These are phyloP conservation scores for Pholis gunnellus DNA, from an alignment of 2,113 vertebrate genomes.

Conservation along the genomic window DNA sequence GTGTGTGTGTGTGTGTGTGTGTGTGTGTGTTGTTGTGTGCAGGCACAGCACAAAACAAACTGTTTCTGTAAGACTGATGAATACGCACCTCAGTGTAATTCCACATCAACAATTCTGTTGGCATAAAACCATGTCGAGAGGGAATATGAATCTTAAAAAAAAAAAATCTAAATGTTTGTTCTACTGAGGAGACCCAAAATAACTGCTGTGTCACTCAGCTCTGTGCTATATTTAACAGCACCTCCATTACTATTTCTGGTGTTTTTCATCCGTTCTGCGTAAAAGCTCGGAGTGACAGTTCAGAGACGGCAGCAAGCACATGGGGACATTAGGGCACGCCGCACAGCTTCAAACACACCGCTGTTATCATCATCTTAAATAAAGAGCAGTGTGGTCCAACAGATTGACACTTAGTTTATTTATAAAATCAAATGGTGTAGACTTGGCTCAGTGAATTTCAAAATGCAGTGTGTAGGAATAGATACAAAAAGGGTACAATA, in stretches of 20 bases:
- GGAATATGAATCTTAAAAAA: not conserved
- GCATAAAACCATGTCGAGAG: not conserved
- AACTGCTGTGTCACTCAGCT: constrained; percentile 35
- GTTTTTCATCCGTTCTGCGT: constrained; percentile 32
- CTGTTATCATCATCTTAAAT: constrained; percentile 1
- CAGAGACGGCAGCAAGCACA: constrained; percentile 12
- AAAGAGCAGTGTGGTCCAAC: constrained; percentile 45
- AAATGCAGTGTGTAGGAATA: constrained; percentile 83
- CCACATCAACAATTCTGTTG: constrained; percentile 14
- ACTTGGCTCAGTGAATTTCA: constrained; percentile 80
- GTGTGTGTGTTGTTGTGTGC: not conserved
- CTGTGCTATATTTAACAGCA: constrained; percentile 48
- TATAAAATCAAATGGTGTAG: constrained; percentile 83
- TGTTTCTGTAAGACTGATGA: constrained; percentile 21
- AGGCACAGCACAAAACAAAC: not conserved
- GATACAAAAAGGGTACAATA: constrained; percentile 84
- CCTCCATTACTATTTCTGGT: constrained; percentile 37
- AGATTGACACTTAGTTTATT: constrained; percentile 80
- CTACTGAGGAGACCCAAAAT: constrained; percentile 1
- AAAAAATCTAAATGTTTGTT: constrained; percentile 17
- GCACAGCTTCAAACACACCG: constrained; percentile 31
- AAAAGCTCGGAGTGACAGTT: constrained; percentile 2
- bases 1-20: no score
- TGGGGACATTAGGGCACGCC: not conserved
- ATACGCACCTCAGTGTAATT: constrained; percentile 4